These are phyloP conservation scores for Carassius gibelio DNA, from an alignment of 2,113 vertebrate species.

Conservation along the genomic window DNA sequence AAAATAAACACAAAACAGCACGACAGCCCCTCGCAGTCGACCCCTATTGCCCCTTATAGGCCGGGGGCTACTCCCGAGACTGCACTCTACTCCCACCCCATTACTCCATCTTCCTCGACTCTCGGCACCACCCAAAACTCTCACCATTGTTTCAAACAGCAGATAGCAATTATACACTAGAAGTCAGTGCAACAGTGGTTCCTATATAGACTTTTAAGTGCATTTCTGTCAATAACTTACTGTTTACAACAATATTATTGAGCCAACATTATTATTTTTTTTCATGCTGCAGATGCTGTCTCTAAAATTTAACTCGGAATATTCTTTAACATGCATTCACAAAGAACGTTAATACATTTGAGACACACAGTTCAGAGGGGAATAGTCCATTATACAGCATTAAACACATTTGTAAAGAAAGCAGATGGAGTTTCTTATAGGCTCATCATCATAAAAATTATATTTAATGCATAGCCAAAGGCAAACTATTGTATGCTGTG, in stretches of 20 bases:
- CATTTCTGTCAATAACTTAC: background rate
- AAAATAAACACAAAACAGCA: too few relatives aligned
- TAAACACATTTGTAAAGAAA: slow-evolving; percentile 21
- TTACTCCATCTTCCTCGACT: too few relatives aligned
- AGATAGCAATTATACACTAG: background rate
- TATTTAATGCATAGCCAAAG: slow-evolving; percentile 30
- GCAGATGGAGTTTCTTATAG: slow-evolving; percentile 12
- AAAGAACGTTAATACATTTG: background rate
- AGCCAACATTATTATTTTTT: background rate
- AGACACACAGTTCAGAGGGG: background rate
- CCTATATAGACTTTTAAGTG: background rate
- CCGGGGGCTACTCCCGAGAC: too few relatives aligned
- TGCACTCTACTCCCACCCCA: too few relatives aligned
- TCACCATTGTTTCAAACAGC: background rate
- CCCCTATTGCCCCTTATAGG: too few relatives aligned
- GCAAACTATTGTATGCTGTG: slow-evolving; percentile 20
- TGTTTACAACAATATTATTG: background rate
- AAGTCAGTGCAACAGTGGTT: background rate
- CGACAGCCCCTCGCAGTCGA: too few relatives aligned
- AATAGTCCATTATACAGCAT: slow-evolving; percentile 10
- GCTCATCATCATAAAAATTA: slow-evolving; percentile 26
- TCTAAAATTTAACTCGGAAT: background rate
- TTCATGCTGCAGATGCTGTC: background rate
- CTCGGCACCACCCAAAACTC: background rate
- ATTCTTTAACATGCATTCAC: background rate